Evolutionary conservation across 2,797 vertebrate species (phyloP), one percentile per base, ranked within the genome.

Genomic region (Salmo trutta): DNA sequence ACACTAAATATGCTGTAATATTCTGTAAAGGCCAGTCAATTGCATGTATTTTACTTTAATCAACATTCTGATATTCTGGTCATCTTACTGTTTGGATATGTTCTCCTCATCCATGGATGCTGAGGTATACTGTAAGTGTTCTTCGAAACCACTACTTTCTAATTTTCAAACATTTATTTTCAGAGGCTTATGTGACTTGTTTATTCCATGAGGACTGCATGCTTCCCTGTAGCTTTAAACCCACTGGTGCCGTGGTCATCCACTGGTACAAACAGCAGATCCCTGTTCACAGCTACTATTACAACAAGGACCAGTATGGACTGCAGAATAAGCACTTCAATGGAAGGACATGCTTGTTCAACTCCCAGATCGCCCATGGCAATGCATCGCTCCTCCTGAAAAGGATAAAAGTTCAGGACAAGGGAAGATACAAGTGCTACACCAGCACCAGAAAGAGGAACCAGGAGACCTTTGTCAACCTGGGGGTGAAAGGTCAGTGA

Each of bases 391-490:
- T 96, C 24, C 85, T 75, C 75, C 75, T 95, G 0, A 64, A 6
- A 74, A 4, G 88, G 80, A 83, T 96, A 79, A 93, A 90, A 29
- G 77, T 96, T 82, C 85, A 88, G 79, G 96, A 96, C 79, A 89
- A 92, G 82, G 95, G 94, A 67, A 79, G 29, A 78, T 98, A 97
- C 5, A 85, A 72, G 33, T 98, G 96, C 84, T 98, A 95, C 15
- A 94, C 93, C 3, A 95, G 94, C 89, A 96, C 95, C 54, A 53
- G 33, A 1, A 84, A 86, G 83, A 65, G 52, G 75, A 85, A 88
- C 79, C 52, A 71, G 29, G 66, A 54, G 77, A 75, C 54, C 1
- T 14, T 64, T 17, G 81, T 91, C 21, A 41, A 62, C 16, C 90
- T 96, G n/a, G 85, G 19, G 0, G 65, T 97, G 15, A 94, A 89